These are phyloP conservation scores for Scaptodrosophila latifasciaeformis DNA, from an alignment of 2,888 invertebrate genomes.

Conservation along the genomic window DNA sequence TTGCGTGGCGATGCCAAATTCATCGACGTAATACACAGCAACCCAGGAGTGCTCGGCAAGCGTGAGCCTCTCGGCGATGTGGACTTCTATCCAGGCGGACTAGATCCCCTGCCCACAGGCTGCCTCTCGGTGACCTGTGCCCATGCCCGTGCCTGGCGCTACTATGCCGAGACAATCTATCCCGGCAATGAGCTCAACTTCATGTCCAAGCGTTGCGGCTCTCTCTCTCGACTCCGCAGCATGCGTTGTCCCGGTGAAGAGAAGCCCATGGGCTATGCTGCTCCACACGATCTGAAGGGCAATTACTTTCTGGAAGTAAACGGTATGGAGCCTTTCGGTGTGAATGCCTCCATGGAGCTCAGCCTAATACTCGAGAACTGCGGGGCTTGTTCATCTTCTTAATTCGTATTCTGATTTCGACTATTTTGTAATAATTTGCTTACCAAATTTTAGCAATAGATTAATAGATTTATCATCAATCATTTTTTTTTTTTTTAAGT, in stretches of 20 bases:
- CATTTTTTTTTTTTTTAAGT: background rate
- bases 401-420: too few species aligned
- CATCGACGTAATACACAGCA: conserved; percentile 73
- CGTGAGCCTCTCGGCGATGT: conserved; percentile 71
- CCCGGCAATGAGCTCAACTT: conserved; percentile 73
- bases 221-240: conserved; percentile 56
- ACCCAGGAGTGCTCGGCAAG: conserved; percentile 72
- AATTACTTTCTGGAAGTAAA: conserved; percentile 72
- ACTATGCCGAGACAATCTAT: conserved; percentile 69
- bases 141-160: conserved; percentile 70
- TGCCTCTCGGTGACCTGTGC: conserved; percentile 67
- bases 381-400: too few species aligned
- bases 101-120: conserved; percentile 63
- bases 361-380: conserved; percentile 1
- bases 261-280: conserved; percentile 70
- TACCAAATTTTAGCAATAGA: background rate
- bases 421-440: too few species aligned
- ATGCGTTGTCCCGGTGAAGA: conserved; percentile 56
- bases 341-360: conserved; percentile 18
- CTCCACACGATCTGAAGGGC: conserved; percentile 60
- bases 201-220: conserved; percentile 66
- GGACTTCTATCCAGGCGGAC: conserved; percentile 74
- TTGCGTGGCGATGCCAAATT: conserved; percentile 73
- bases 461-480: background rate
- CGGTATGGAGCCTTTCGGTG: conserved; percentile 58